phyloP scores from a whole-genome alignment of 2,113 vertebrate species.

The Heterocephalus glaber region DNA sequence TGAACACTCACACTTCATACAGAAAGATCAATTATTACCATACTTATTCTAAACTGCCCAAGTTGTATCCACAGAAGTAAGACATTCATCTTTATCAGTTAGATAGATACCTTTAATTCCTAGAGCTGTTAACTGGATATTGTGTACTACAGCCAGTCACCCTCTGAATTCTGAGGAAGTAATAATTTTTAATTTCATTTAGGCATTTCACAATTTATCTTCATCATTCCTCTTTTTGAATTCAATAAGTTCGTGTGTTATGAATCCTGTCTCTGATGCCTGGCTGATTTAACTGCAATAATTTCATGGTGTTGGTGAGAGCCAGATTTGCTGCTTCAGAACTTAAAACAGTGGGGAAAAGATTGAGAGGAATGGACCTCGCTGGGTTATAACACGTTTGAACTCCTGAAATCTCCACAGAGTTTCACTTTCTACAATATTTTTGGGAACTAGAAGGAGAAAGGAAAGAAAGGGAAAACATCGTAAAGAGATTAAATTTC shows the following conservation, averaged over 20 bases:
- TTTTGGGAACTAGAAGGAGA: not conserved
- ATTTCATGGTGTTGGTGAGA: constrained; percentile 56
- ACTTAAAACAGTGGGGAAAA: not conserved
- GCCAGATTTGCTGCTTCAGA: not conserved
- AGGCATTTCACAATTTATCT: constrained; percentile 82
- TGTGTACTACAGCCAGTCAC: constrained; percentile 59
- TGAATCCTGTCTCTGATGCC: constrained; percentile 71
- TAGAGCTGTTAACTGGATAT: constrained; percentile 74
- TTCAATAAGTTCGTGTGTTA: constrained; percentile 76
- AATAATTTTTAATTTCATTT: constrained; percentile 84
- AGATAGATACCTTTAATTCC: constrained; percentile 79
- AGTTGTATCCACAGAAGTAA: constrained; percentile 77
- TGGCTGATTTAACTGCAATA: constrained; percentile 73
- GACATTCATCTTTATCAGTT: constrained; percentile 83
- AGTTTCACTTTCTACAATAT: not conserved
- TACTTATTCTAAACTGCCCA: constrained; percentile 82
- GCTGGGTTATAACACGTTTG: not conserved
- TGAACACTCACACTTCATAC: constrained; percentile 81
- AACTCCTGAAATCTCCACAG: not conserved
- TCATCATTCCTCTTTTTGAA: constrained; percentile 66
- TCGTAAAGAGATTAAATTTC: constrained; percentile 42
- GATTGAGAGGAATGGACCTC: not conserved
- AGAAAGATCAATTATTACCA: constrained; percentile 84
- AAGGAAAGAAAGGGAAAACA: constrained; percentile 19
- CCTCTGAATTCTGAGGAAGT: constrained; percentile 75